These are phyloP conservation scores for Lepidocolaptes lacrymiger DNA, from an alignment of 2,797 vertebrate genomes.

Conservation along the genomic window DNA sequence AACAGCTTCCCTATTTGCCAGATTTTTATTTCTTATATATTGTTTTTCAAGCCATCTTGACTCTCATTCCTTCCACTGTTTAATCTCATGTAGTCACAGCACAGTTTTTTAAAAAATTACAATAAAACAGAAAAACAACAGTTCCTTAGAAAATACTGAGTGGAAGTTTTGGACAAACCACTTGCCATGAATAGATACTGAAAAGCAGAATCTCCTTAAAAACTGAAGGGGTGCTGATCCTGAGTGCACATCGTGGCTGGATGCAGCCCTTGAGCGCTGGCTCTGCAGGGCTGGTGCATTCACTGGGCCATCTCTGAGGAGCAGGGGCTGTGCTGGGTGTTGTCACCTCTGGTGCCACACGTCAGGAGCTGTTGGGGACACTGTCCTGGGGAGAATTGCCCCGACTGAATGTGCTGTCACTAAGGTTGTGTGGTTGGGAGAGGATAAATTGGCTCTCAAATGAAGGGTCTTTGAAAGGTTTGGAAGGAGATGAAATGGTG, in stretches of 20 bases:
- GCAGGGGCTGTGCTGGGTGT: background rate
- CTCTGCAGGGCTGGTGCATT: background rate
- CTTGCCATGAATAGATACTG: background rate
- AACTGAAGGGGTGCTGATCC: rapidly evolving
- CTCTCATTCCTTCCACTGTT: background rate
- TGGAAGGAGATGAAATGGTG: background rate
- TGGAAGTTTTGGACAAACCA: background rate
- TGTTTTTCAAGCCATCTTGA: background rate
- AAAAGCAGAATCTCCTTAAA: background rate
- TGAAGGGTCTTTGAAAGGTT: background rate
- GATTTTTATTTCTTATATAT: background rate
- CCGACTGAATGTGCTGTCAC: background rate
- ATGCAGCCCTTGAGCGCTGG: background rate
- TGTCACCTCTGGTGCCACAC: background rate
- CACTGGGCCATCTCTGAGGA: background rate
- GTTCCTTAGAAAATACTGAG: background rate
- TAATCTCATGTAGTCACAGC: background rate
- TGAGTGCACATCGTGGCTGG: background rate
- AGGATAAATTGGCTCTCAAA: background rate
- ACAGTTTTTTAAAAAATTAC: background rate
- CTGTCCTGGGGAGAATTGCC: background rate
- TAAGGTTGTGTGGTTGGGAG: constrained; percentile 5
- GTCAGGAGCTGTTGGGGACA: background rate
- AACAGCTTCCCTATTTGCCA: background rate
- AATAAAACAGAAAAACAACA: background rate